These are phyloP conservation scores for Leptodactylus fallax DNA, from an alignment of 2,797 vertebrate species.

Conservation along the genomic window DNA sequence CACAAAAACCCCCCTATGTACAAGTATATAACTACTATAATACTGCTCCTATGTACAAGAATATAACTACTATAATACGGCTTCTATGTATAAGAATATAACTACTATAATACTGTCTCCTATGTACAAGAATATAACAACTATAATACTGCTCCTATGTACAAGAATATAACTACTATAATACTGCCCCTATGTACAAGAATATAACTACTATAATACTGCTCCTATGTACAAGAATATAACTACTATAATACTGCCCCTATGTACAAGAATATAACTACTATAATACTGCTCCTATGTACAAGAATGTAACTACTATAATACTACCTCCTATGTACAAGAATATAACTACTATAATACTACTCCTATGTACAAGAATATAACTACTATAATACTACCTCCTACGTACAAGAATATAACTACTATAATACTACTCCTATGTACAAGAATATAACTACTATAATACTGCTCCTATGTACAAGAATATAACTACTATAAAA, in stretches of 20 bases:
- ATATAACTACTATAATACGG: constrained; percentile 3
- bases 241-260: constrained; percentile 1
- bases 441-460: constrained; percentile 18
- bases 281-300: not conserved
- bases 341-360: constrained; percentile 30
- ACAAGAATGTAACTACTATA: not conserved
- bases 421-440: not conserved
- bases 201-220: constrained; percentile 10
- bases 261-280: constrained; percentile 10
- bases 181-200: not conserved
- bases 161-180: constrained; percentile 9
- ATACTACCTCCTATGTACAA: not conserved
- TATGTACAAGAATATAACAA: constrained; percentile 9
- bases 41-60: constrained; percentile 12
- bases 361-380: constrained; percentile 17
- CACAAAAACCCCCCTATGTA: not conserved
- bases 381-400: not conserved
- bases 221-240: not conserved
- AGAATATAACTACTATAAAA: constrained; percentile 18
- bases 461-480: constrained; percentile 1
- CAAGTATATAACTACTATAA: constrained; percentile 11
- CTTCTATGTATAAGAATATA: not conserved
- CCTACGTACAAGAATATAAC: constrained; percentile 2
- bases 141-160: not conserved
- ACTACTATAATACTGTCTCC: constrained; percentile 1